Base-by-base conservation (phyloP, 2,888 invertebrate genomes). In the Aporophyla lueneburgensis region DNA sequence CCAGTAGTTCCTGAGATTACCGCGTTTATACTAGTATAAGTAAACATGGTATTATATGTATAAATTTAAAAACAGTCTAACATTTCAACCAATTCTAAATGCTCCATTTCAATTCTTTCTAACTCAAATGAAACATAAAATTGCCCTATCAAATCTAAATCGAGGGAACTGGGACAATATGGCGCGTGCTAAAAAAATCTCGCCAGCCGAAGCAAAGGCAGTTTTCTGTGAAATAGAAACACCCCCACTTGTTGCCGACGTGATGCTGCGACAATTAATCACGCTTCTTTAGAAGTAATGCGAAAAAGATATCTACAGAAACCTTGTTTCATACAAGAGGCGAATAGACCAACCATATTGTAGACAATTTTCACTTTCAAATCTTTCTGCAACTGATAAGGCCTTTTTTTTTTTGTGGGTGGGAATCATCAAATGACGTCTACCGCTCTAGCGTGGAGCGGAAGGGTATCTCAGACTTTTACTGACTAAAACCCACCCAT, bases 211-310 rank as follows among this genome's bases (percentile, higher is more conserved):
- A 58, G 12, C 58, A 53, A 63, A 73, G 61, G 66, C 73, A 74
- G 58, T 80, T 74, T 76, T 75, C 73, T 71, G 61, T 79, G 78
- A 86, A 81, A 83, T 76, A 63, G 74, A 75, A 71, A 69, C 74
- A 53, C 70, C 24, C 54, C 58, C 63, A 87, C 86, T 86, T 87
- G 88, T 86, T 88, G 87, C 86, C 51, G 67, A 51, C 56, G 49
- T 65, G 76, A 74, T 76, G 68, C 56, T 10, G 65, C 27, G 27
- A 65, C 68, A 19, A 83, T 88, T 81, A 81, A 87, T 87, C 88
- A 85, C 65, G 16, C 0, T 33, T 66, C 53, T 68, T 71, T 71
- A 63, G 43, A 51, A 54, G 40, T 51, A 40, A 40, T 21, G 33
- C 54, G 16, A 46, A 71, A 24, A 59, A 53, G n/a, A n/a, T 59